Percentiles rank a stretch among this genome's conserved stretches.
These are phyloP conservation scores for Idris sp. DNA, from an alignment of 1,140 invertebrate species.

Conservation along the genomic window DNA sequence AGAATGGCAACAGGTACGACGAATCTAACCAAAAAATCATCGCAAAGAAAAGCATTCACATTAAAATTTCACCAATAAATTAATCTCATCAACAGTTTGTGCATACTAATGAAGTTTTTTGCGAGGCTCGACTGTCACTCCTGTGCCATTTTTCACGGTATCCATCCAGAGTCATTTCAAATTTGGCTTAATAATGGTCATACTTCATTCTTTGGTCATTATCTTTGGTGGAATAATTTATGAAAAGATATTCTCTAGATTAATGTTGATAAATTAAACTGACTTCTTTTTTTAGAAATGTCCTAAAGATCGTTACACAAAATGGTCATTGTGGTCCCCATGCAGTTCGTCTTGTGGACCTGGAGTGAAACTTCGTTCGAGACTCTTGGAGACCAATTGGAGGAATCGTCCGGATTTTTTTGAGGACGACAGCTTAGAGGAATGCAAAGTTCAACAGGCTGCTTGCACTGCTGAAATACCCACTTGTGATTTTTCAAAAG, in stretches of 20 bases:
- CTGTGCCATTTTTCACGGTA: conserved; percentile 72
- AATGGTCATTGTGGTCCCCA: conserved; percentile 83
- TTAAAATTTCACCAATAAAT: conserved; percentile 14
- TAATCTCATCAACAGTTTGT: conserved; percentile 48
- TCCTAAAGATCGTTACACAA: conserved; percentile 72
- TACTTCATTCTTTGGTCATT: too few relatives aligned
- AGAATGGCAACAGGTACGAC: conserved; percentile 72
- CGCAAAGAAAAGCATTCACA: conserved; percentile 18
- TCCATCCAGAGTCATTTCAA: conserved; percentile 66
- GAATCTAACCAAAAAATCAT: conserved; percentile 12
- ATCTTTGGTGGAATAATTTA: too few relatives aligned
- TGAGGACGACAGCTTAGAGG: conserved; percentile 64
- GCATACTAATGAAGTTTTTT: too few relatives aligned
- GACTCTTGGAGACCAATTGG: conserved; percentile 74
- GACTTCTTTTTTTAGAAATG: conserved; percentile 67
- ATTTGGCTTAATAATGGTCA: conserved; percentile 7
- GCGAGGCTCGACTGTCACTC: conserved; percentile 43
- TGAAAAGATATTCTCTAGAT: too few relatives aligned
- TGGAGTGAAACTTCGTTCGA: conserved; percentile 81
- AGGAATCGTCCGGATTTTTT: conserved; percentile 70
- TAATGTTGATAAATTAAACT: conserved; percentile 3
- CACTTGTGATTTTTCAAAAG: conserved; percentile 77
- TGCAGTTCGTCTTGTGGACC: conserved; percentile 84
- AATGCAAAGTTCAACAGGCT: conserved; percentile 71
- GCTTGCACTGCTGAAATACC: conserved; percentile 76